A percentile compares a stretch with the other conserved stretches of the same genome.
phyloP scores from a whole-genome alignment of 2,888 invertebrate genomes.

The Rhamnusium bicolor region DNA sequence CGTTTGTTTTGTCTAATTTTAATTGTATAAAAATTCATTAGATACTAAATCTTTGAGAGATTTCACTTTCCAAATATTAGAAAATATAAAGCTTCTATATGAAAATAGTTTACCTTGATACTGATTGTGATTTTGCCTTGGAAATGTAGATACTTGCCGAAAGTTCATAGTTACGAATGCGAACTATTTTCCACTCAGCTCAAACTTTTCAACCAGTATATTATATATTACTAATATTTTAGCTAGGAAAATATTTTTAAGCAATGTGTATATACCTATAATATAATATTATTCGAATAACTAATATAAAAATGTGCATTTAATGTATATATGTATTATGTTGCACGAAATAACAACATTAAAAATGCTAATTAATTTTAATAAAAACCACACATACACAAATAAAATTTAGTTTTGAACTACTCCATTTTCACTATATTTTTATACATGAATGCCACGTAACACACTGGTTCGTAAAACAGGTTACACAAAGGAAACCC shows the following conservation, averaged over 20 bases:
- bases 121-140: slow-evolving; percentile 47
- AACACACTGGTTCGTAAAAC: neutral
- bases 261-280: neutral
- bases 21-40: neutral
- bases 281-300: no score
- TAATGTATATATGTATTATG: no score
- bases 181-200: slow-evolving; percentile 1
- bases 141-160: slow-evolving; percentile 43
- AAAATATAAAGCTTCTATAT: no score
- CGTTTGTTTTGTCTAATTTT: no score
- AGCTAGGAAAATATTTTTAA: neutral
- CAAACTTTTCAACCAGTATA: neutral
- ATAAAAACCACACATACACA: neutral
- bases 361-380: neutral
- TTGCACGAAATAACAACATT: neutral
- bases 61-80: neutral
- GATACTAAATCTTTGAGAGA: no score
- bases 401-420: neutral
- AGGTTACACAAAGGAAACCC: neutral
- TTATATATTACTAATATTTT: neutral
- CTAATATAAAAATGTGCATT: no score
- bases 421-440: neutral
- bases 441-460: neutral
- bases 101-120: slow-evolving; percentile 43
- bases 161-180: slow-evolving; percentile 39